A percentile compares a stretch with the other conserved stretches of the same genome.
Conservation (phyloP, 2,888 invertebrate species). For the Lepidochitona cinerea region DNA sequence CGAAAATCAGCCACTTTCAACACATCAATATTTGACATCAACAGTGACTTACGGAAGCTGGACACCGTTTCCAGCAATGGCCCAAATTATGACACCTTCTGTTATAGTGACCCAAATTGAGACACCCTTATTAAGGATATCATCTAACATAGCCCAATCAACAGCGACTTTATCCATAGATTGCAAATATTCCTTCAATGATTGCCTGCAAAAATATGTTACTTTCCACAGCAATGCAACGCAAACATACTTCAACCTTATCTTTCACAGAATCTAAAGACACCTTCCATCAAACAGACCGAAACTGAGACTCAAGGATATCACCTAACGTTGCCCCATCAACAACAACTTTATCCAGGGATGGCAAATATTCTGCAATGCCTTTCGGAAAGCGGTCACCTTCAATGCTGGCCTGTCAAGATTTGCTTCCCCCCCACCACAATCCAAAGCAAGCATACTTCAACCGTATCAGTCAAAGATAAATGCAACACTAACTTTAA, state of each 20-base stretch:
- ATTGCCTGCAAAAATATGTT: too few relatives aligned
- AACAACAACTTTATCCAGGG: not conserved
- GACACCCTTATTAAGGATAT: too few relatives aligned
- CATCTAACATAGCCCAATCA: too few relatives aligned
- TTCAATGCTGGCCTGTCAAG: not conserved
- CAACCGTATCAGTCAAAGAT: not conserved
- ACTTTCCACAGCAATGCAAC: too few relatives aligned
- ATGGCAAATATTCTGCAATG: not conserved
- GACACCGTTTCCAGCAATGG: not conserved
- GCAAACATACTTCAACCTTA: too few relatives aligned
- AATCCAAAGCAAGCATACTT: not conserved
- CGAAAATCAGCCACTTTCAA: not conserved
- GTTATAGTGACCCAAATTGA: not conserved
- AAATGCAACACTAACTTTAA: not conserved
- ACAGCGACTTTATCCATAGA: not conserved
- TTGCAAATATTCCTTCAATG: not conserved
- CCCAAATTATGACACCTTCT: not conserved
- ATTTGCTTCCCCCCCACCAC: not conserved
- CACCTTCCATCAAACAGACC: too few relatives aligned
- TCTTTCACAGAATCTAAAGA: too few relatives aligned
- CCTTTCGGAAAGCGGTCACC: not conserved
- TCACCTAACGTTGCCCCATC: not conserved
- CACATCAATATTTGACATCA: not conserved
- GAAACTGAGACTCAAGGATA: not conserved
- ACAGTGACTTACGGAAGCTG: not conserved